Evolutionary conservation across 1,140 invertebrate genomes (phyloP), one percentile per base, ranked within the genome.

Genomic region (Brachionus calyciflorus): DNA sequence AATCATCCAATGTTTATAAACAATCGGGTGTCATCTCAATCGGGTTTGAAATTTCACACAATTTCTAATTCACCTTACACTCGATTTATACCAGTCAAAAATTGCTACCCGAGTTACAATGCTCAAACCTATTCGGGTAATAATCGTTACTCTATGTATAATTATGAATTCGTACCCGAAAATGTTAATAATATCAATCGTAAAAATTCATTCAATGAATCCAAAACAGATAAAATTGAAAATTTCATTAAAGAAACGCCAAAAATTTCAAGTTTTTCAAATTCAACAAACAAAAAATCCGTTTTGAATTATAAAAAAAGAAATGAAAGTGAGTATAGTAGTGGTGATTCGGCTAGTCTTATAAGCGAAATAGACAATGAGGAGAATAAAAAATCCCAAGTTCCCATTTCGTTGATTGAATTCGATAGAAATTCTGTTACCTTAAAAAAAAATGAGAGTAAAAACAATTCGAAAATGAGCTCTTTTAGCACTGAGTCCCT

Each of bases 331-430:
- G 44, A 46, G 14, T 46, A 46, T 14, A 46, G 44, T 46, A 46
- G 44, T 46, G 5, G 5, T 46, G 44, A 46, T 14, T 14, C 44
- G 3, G 9, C 9, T 46, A 46, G 44, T 46, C n/a, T 46, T 14
- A 7, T 46, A 46, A 46, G 44, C 14, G 44, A 46, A 24, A 41
- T 2, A 24, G 60, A 44, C 0, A 2, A 26, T 46, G 60, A 65
- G 5, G 30, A 44, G 30, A 12, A 19, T 12, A 65, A 65, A 44
- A 65, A 60, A 19, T 33, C 55, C 30, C 30, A 60, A 7, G 55
- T 60, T 37, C 55, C 55, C 3, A 60, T 60, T 60, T 60, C 55
- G 21, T 60, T 60, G 7, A 60, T 60, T 60, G 55, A 60, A 60
- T 60, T 37, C 37, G 37, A 33, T 17, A 33, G 55, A 17, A 60